Evolutionary conservation across 1,140 invertebrate genomes (phyloP), one percentile per base, ranked within the genome.

Genomic region (Neelides sp.): DNA sequence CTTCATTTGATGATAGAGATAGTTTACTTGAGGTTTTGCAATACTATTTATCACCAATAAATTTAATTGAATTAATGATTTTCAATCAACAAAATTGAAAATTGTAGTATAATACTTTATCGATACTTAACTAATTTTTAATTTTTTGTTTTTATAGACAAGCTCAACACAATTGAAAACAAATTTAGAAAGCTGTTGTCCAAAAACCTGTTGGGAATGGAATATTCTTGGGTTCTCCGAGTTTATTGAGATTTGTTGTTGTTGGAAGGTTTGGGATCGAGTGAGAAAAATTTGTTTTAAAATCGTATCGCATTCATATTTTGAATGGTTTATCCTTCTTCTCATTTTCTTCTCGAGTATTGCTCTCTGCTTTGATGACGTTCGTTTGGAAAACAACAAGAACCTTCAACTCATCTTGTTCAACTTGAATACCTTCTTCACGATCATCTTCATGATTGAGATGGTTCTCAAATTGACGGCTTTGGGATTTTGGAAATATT

Each of bases 401-500:
- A 48, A 57, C 23, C 52, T 67, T 13, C 62, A 65, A 58, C 50
- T 53, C 39, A 55, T 56, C 34, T 51, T 54, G 26, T 47, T 27
- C 27, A 26, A 20, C 52, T 36, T 36, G 39, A 50, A 48, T 43
- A 39, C 50, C 24, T 61, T 68, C 26, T 75, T 75, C 61, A 73
- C 72, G 3, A 60, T 66, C 12, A 66, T 74, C 42, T 75, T 75
- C 60, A 66, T 72, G 17, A 12, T 70, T n/a, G 74, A 76, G 62
- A 73, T 75, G 69, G 39, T 74, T 17, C 50, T 75, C 32, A 75
- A 75, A 61, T 72, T 71, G 72, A 57, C 71, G 15, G 73, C 73
- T 4, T 69, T 70, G 59, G 74, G 73, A 20, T 68, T 68, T 46
- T 68, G 69, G 50, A 66, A 68, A 47, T 75, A 75, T 59, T 75